Evolutionary conservation across 1,140 invertebrate genomes (phyloP).

Genomic region (Apolygus lucorum): DNA sequence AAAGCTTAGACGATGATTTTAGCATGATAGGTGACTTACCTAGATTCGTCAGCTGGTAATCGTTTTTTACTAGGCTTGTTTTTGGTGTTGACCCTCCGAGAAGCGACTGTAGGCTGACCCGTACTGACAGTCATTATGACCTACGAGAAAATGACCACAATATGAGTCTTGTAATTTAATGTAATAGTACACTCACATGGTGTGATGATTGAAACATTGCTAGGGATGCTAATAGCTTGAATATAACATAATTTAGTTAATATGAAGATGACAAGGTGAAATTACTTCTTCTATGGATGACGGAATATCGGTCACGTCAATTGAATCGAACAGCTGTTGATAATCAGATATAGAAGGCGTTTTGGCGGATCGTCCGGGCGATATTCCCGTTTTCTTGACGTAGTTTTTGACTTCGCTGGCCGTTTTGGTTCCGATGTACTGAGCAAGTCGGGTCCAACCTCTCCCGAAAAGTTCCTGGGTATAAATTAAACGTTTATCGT

Average conservation of each 20-base stretch:
- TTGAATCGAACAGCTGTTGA: conserved; percentile 28
- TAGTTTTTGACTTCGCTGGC: conserved; percentile 51
- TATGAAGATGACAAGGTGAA: no score
- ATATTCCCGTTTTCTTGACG: conserved; percentile 37
- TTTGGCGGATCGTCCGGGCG: not conserved
- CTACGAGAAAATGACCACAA: conserved; percentile 23
- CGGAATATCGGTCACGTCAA: conserved; percentile 41
- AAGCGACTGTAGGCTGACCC: conserved; percentile 45
- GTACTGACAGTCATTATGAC: conserved; percentile 44
- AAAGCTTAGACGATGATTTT: no score
- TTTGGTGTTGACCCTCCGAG: no score
- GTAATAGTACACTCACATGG: no score
- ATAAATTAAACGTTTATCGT: conserved; percentile 1
- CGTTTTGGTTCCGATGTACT: conserved; percentile 53
- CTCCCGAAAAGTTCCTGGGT: conserved; percentile 52
- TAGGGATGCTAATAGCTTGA: no score
- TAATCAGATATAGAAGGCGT: not conserved
- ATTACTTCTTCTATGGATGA: conserved; percentile 47
- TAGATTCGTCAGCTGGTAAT: no score
- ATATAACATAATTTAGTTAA: no score
- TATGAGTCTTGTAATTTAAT: no score
- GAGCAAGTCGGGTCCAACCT: conserved; percentile 51
- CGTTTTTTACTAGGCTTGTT: no score
- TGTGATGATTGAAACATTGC: no score
- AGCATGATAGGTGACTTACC: no score